Base-by-base conservation (phyloP, 1,140 invertebrate species). In the Drosophila arizonae region DNA sequence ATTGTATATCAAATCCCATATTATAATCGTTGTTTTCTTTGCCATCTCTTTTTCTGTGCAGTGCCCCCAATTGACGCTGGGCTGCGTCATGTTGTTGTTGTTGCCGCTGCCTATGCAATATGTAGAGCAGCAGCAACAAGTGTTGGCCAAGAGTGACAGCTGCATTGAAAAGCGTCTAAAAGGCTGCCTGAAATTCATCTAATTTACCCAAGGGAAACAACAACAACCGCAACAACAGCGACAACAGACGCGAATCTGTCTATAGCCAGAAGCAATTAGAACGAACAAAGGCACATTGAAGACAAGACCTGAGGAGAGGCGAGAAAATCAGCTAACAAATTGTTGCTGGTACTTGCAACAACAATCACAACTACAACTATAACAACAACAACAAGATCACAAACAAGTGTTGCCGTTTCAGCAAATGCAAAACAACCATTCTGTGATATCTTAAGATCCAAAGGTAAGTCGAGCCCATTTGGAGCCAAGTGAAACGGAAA, bases 381-480 rank as follows among this genome's bases (percentile, higher is more conserved):
- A 63, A 58, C 6, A 33, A 50, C 43, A 61, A 67, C n/a, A 51
- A 60, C 46, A 50, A 33, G 15, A 55, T 56, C 41, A 62, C 51
- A 15, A 71, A 68, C 63, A 77, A 73, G 76, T 79, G 73, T 77
- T 61, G 76, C 81, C 76, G 72, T 70, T 84, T 72, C 69, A 39
- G 36, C 69, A 69, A 62, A 73, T 67, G 69, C 61, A 55, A 66
- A 76, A 80, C 77, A 87, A 81, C 82, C 78, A 76, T 90, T 90
- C 89, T 90, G 89, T 90, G 89, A 90, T 90, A 90, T 86, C 79
- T 88, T 69, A 81, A 88, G 82, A 90, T 79, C 89, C 89, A 90
- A 90, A 90, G 89, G 89, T 90, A 52, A 90, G 6, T 46, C 58
- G 24, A 54, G 43, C 17, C 21, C n/a, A 55, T 63, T 46, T 43